Conservation (phyloP, 2,113 vertebrate genomes). For the Leptobrachium leishanense region DNA sequence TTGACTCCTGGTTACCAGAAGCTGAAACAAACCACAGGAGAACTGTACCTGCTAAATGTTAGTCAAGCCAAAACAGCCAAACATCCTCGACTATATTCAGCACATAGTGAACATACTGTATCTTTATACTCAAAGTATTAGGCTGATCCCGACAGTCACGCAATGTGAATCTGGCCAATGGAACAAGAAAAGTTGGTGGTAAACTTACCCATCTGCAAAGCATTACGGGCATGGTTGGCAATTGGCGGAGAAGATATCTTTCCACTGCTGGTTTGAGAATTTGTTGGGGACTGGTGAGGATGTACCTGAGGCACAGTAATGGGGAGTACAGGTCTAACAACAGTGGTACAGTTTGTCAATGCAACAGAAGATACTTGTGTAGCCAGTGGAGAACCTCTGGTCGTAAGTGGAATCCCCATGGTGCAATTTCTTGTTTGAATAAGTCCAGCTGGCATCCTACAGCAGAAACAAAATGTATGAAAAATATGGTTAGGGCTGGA, state of each 20-base stretch:
- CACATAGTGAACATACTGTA: no score
- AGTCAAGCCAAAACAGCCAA: no score
- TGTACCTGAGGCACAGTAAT: constrained; percentile 65
- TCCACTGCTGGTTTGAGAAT: constrained; percentile 80
- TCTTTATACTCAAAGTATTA: no score
- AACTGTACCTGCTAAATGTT: no score
- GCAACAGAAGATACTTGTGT: constrained; percentile 68
- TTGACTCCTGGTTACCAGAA: no score
- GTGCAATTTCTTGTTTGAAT: constrained; percentile 69
- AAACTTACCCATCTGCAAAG: constrained; percentile 81
- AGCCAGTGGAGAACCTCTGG: constrained; percentile 68
- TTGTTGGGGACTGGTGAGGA: constrained; percentile 70
- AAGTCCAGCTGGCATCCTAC: constrained; percentile 82
- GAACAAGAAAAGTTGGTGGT: background rate
- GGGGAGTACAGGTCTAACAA: constrained; percentile 70
- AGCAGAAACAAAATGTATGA: constrained; percentile 38
- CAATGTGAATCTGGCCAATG: no score
- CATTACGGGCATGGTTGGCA: constrained; percentile 69
- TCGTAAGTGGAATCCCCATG: constrained; percentile 60
- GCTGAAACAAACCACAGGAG: no score
- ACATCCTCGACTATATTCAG: no score
- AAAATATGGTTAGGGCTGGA: no score
- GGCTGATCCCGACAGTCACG: no score
- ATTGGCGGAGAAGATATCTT: constrained; percentile 76
- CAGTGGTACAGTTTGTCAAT: constrained; percentile 61